Evolutionary conservation across 2,113 vertebrate species (phyloP), one percentile per base, ranked within the genome.

Genomic region (Lynx canadensis): DNA sequence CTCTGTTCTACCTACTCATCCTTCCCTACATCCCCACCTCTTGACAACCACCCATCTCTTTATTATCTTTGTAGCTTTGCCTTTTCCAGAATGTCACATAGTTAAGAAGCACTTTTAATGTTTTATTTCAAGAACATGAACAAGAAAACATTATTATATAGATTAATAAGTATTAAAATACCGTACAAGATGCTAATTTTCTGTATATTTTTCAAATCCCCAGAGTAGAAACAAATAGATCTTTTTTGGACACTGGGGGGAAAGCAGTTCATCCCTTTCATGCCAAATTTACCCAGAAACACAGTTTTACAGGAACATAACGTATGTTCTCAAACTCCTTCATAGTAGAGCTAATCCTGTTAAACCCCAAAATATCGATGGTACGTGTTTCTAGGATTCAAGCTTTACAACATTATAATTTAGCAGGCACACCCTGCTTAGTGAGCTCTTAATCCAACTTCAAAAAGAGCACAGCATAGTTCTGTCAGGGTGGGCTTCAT

Each of bases 391-490:
- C 73, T 63, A 98, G 86, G 80, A 93, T 87, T 97, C 89, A 29
- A n/a, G 89, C 86, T 96, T 97, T 36, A 97, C 33, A 83, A 87
- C 93, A 65, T 71, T 82, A 48, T 94, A 81, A 97, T 97, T 97
- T 97, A 95, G 96, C 7, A 52, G 88, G 86, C 31, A 96, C 48
- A 69, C 78, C 69, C 45, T 97, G 69, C 48, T 68, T 91, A 96
- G 65, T 52, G 84, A 96, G 10, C 13, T 33, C 74, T 96, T 97
- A 97, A 97, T 96, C 81, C 83, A 97, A 55, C 82, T 98, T 97
- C 65, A 97, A 97, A 97, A 98, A 95, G 45, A 73, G 95, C 45
- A 74, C 80, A 98, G 89, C 97, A 86, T 16, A 96, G 87, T 33
- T 97, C 97, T 95, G 86, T 89, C 82, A 38, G 63, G 78, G 96